Evolutionary conservation across 2,888 invertebrate genomes (phyloP).

Genomic region (Teleiodes luculella): DNA sequence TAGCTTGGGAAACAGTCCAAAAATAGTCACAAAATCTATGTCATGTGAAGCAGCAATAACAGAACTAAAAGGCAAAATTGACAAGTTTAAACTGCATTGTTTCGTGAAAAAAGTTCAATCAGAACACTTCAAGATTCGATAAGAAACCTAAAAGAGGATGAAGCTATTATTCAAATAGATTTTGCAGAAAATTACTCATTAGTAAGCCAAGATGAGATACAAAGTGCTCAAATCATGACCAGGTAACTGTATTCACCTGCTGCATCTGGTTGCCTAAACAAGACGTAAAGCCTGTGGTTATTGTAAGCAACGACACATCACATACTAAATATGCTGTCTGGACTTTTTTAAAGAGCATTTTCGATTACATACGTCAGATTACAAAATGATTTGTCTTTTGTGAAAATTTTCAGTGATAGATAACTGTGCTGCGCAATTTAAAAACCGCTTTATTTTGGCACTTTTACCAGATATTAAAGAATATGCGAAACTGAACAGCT

Average conservation of each 20-base stretch:
- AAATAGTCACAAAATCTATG: background rate
- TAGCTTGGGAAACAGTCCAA: background rate
- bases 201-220: conserved; percentile 18
- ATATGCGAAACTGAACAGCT: background rate
- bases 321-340: background rate
- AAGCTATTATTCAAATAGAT: conserved; percentile 21
- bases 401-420: background rate
- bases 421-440: background rate
- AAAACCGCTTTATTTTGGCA: too few species aligned
- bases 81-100: conserved; percentile 16
- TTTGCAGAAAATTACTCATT: conserved; percentile 20
- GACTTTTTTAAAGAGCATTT: background rate
- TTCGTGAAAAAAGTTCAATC: conserved; percentile 15
- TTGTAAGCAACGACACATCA: background rate
- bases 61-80: background rate
- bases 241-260: conserved; percentile 5
- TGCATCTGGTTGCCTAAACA: conserved; percentile 7
- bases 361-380: background rate
- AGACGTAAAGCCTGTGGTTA: background rate
- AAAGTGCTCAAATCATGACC: conserved; percentile 9
- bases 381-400: too few species aligned
- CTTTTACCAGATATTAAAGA: conserved; percentile 15
- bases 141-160: background rate
- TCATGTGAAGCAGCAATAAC: background rate
- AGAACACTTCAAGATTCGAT: conserved; percentile 10